Percentiles rank a stretch among this genome's conserved stretches.
Conservation (phyloP, 2,888 invertebrate species). For the Campopleginae sp. region DNA sequence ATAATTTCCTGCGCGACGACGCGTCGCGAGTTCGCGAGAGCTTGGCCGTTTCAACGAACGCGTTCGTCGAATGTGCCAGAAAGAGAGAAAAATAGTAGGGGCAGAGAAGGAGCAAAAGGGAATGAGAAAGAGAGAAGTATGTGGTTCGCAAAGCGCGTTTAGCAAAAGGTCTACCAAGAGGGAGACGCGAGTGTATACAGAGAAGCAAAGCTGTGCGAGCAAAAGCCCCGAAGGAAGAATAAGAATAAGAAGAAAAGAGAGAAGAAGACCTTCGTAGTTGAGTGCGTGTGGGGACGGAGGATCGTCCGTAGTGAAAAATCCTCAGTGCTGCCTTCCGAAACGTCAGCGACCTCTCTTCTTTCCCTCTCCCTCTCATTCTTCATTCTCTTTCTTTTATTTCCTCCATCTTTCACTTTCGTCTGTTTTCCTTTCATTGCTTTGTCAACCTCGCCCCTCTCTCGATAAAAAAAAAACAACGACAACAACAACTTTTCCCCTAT, state of each 20-base stretch:
- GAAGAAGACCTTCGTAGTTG: constrained; percentile 21
- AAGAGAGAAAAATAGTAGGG: neutral
- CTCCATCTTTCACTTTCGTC: neutral
- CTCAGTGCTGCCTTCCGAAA: constrained; percentile 62
- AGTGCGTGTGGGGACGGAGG: constrained; percentile 35
- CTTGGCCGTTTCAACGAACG: constrained; percentile 56
- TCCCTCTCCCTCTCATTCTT: constrained; percentile 34
- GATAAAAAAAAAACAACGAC: no score
- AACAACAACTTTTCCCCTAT: no score
- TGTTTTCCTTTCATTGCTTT: neutral
- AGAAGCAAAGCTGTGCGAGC: constrained; percentile 11
- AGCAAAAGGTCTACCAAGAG: constrained; percentile 24
- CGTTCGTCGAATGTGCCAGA: constrained; percentile 33
- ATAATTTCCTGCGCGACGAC: constrained; percentile 63
- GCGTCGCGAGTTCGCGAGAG: constrained; percentile 44
- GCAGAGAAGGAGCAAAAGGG: neutral
- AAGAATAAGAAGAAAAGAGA: constrained; percentile 18
- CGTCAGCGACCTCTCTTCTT: constrained; percentile 61
- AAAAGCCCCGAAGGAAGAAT: constrained; percentile 29
- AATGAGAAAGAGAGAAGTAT: constrained; percentile 2
- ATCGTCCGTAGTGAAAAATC: constrained; percentile 52
- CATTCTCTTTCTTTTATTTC: constrained; percentile 23
- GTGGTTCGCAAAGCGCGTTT: constrained; percentile 30
- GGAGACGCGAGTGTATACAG: constrained; percentile 10
- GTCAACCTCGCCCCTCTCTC: neutral